These are phyloP conservation scores for Seira musarum DNA, from an alignment of 2,888 invertebrate species.

Conservation along the genomic window DNA sequence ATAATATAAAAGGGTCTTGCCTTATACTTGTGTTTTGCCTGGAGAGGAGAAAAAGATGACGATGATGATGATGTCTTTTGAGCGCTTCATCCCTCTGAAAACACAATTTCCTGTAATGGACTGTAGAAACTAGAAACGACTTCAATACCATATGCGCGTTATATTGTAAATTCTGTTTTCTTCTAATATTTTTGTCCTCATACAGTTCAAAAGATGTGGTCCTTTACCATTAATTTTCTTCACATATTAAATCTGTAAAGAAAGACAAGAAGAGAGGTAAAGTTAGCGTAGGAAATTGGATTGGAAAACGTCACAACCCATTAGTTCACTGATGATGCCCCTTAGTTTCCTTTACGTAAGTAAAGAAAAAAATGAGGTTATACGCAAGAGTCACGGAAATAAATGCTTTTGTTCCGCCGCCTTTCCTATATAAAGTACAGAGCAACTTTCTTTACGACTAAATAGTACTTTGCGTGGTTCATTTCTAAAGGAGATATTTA, in stretches of 20 bases:
- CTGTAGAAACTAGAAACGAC: neutral
- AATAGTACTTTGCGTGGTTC: too few relatives aligned
- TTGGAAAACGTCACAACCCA: conserved; percentile 46
- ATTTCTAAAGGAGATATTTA: too few relatives aligned
- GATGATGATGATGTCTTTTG: neutral
- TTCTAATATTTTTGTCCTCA: neutral
- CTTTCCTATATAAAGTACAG: too few relatives aligned
- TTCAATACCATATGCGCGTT: too few relatives aligned
- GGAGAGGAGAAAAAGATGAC: neutral
- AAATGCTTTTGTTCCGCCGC: too few relatives aligned
- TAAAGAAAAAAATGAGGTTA: neutral
- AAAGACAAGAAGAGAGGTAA: conserved; percentile 16
- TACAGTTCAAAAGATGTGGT: neutral
- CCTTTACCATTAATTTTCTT: neutral
- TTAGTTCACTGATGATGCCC: conserved; percentile 40
- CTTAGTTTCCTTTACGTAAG: conserved; percentile 18
- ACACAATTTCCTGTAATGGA: neutral
- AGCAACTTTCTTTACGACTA: too few relatives aligned
- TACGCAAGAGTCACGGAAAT: conserved; percentile 3
- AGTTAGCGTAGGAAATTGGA: conserved; percentile 44
- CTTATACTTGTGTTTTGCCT: too few relatives aligned
- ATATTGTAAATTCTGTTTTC: neutral
- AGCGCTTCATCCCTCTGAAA: neutral
- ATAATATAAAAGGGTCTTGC: too few relatives aligned
- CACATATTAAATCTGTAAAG: conserved; percentile 38